Conservation (phyloP, 2,888 invertebrate genomes). For the Aplocera efformata region DNA sequence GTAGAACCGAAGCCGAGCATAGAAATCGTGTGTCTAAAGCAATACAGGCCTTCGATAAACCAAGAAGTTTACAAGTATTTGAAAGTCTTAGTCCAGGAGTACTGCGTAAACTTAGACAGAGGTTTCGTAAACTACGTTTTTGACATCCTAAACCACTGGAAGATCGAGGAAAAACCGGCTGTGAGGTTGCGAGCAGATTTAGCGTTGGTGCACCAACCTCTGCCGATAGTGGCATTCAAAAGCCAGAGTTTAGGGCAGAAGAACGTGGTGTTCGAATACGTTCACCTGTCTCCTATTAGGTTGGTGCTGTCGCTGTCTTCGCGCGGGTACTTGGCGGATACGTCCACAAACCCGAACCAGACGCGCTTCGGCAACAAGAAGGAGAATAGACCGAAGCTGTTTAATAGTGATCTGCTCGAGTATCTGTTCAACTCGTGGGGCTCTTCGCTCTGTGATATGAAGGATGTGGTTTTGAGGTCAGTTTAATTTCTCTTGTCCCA, state of each 20-base stretch:
- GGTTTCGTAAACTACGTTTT: constrained; percentile 83
- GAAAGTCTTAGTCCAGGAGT: constrained; percentile 83
- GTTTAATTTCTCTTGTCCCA: constrained; percentile 21
- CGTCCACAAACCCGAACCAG: constrained; percentile 47
- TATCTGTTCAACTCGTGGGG: constrained; percentile 83
- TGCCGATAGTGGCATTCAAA: constrained; percentile 70
- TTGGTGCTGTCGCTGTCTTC: constrained; percentile 82
- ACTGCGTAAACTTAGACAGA: constrained; percentile 84
- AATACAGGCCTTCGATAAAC: constrained; percentile 67
- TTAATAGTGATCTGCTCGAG: constrained; percentile 81
- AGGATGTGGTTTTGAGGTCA: constrained; percentile 83
- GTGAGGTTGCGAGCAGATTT: constrained; percentile 78
- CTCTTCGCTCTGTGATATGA: constrained; percentile 83
- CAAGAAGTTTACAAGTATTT: constrained; percentile 82
- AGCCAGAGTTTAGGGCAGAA: constrained; percentile 56
- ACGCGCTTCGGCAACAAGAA: constrained; percentile 56
- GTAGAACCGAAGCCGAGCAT: constrained; percentile 79
- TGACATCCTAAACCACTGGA: constrained; percentile 82
- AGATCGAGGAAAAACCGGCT: constrained; percentile 79
- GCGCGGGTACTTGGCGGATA: constrained; percentile 61
- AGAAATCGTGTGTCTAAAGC: constrained; percentile 78
- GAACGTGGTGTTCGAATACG: constrained; percentile 76
- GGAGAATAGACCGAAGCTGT: constrained; percentile 72
- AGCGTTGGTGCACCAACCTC: constrained; percentile 80
- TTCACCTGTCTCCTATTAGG: constrained; percentile 81